phyloP scores from a whole-genome alignment of 35 echinoderm and acorn worm species.

The Stichopus chloronotus region DNA sequence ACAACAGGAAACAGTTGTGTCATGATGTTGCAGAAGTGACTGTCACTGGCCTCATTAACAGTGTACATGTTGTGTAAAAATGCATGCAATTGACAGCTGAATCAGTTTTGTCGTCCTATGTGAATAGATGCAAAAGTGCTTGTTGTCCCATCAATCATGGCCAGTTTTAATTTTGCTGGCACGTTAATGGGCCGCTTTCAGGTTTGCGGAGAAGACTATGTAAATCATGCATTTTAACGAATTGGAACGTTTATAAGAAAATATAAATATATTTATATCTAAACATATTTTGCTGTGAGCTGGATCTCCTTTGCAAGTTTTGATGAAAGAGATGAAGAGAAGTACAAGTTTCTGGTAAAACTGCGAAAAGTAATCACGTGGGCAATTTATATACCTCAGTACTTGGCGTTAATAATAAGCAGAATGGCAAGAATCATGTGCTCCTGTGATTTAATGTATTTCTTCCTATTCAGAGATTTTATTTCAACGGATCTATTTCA shows the following conservation, averaged over 20 bases:
- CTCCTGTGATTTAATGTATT: background rate
- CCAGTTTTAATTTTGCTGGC: no score
- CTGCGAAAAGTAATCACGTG: no score
- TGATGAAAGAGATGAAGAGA: background rate
- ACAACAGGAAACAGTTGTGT: no score
- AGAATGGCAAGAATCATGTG: constrained; percentile 21
- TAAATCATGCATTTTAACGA: background rate
- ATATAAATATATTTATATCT: background rate
- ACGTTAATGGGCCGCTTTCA: no score
- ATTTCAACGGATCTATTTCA: background rate
- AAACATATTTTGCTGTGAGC: constrained; percentile 60
- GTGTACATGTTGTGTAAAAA: no score
- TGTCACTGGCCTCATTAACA: no score
- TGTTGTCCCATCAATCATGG: no score
- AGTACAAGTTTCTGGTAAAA: background rate
- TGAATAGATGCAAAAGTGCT: no score
- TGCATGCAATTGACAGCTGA: no score
- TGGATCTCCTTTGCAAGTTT: constrained; percentile 44
- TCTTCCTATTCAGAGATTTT: background rate
- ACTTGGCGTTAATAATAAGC: background rate
- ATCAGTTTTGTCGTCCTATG: no score
- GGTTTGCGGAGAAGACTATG: no score
- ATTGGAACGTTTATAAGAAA: background rate
- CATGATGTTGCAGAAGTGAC: no score
- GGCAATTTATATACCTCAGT: constrained; percentile 28